phyloP scores from a whole-genome alignment of 2,113 vertebrate genomes.

The Tringa solitaria region DNA sequence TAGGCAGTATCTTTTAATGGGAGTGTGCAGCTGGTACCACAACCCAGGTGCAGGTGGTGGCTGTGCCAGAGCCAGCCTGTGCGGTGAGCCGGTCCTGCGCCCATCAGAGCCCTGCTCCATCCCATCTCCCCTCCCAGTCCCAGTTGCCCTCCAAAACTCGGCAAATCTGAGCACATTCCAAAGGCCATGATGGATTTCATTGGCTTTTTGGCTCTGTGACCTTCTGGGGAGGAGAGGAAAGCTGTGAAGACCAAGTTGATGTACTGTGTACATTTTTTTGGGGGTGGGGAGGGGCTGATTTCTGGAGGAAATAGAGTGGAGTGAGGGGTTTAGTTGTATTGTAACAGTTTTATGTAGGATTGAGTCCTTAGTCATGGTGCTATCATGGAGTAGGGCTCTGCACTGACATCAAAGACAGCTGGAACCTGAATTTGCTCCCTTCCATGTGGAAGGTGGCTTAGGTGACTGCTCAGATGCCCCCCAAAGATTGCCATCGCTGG shows the following conservation, averaged over 20 bases:
- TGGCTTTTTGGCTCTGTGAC: not conserved
- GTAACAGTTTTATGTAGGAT: not conserved
- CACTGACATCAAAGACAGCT: not conserved
- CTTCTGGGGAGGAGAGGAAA: not conserved
- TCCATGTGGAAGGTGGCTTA: not conserved
- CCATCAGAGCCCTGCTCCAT: not conserved
- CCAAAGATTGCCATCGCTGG: not conserved
- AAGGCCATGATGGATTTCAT: not conserved
- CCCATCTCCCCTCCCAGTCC: not conserved
- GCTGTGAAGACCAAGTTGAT: not conserved
- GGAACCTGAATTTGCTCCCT: not conserved
- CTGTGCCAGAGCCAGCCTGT: not conserved
- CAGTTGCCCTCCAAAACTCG: not conserved
- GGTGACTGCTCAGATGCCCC: not conserved
- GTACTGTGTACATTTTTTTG: not conserved
- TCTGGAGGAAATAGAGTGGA: not conserved
- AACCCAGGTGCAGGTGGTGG: too few relatives aligned
- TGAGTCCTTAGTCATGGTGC: not conserved
- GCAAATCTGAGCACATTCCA: rapidly evolving
- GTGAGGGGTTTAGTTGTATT: not conserved
- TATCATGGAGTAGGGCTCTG: rapidly evolving
- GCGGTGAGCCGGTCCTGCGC: not conserved
- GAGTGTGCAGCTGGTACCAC: not conserved
- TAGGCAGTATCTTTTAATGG: not conserved
- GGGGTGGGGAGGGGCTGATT: not conserved